A percentile compares a stretch with the other conserved stretches of the same genome.
These are phyloP conservation scores for Matsumurasca onukii DNA, from an alignment of 1,140 invertebrate species.

Conservation along the genomic window DNA sequence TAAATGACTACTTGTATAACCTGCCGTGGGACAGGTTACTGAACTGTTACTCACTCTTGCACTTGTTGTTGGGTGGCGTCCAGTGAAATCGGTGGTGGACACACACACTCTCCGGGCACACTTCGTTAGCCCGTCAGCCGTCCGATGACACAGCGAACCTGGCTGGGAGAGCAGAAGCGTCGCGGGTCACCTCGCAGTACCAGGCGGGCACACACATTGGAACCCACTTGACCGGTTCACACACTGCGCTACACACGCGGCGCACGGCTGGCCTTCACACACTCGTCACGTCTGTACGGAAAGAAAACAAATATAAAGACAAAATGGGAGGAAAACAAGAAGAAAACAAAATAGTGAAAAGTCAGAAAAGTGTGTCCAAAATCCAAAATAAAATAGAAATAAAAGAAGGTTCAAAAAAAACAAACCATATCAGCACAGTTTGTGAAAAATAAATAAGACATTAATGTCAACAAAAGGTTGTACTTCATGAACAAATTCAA, in stretches of 20 bases:
- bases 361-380: too few species aligned
- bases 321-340: background rate
- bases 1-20: too few species aligned
- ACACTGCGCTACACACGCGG: constrained; percentile 84
- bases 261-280: constrained; percentile 69
- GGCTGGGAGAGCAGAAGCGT: constrained; percentile 72
- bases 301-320: too few species aligned
- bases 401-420: too few species aligned
- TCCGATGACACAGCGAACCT: constrained; percentile 72
- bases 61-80: constrained; percentile 76
- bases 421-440: too few species aligned
- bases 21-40: too few species aligned
- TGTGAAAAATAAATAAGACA: too few species aligned
- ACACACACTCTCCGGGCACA: constrained; percentile 87
- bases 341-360: background rate
- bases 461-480: too few species aligned
- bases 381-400: too few species aligned
- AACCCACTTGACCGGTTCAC: constrained; percentile 76
- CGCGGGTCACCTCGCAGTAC: constrained; percentile 65
- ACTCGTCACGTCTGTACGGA: constrained; percentile 67
- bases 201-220: constrained; percentile 78
- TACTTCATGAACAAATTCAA: too few species aligned
- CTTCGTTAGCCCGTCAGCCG: constrained; percentile 83
- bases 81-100: constrained; percentile 81
- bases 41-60: constrained; percentile 75